Conservation (phyloP, 2,113 vertebrate species). For the Microtus montanus region DNA sequence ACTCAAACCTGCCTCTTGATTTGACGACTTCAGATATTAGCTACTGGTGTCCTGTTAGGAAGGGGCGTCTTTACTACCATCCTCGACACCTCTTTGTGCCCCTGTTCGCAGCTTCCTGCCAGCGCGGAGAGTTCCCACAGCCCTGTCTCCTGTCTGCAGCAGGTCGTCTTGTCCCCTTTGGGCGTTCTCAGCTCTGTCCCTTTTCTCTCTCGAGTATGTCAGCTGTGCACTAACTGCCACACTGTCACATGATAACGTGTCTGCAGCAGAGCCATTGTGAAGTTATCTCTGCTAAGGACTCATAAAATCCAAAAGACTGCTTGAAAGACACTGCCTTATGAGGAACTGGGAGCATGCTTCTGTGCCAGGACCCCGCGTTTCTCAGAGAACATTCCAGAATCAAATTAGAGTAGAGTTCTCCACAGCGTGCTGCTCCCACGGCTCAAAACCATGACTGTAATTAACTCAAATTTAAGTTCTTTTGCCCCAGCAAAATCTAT, state of each 20-base stretch:
- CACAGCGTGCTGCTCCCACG: background rate
- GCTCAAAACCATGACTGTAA: background rate
- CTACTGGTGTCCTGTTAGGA: background rate
- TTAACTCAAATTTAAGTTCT: background rate
- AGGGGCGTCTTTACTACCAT: background rate
- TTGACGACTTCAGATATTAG: background rate
- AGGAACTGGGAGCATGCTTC: background rate
- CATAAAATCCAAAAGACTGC: background rate
- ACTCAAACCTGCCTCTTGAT: background rate
- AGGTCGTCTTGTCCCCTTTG: background rate
- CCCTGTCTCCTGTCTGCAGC: background rate
- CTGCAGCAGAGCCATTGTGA: background rate
- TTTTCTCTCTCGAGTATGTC: fast-evolving
- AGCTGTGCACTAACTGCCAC: background rate
- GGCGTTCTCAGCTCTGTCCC: background rate
- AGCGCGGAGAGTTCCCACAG: fast-evolving
- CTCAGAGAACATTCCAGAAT: background rate
- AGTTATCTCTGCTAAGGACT: background rate
- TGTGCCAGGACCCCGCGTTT: fast-evolving
- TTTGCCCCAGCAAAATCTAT: background rate
- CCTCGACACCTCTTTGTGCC: too few relatives aligned
- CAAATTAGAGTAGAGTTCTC: background rate
- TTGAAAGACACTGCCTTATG: background rate
- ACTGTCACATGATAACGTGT: background rate
- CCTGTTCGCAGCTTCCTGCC: background rate